Evolutionary conservation across 2,888 invertebrate species (phyloP).

Genomic region (Tenthredo scrophulariae): DNA sequence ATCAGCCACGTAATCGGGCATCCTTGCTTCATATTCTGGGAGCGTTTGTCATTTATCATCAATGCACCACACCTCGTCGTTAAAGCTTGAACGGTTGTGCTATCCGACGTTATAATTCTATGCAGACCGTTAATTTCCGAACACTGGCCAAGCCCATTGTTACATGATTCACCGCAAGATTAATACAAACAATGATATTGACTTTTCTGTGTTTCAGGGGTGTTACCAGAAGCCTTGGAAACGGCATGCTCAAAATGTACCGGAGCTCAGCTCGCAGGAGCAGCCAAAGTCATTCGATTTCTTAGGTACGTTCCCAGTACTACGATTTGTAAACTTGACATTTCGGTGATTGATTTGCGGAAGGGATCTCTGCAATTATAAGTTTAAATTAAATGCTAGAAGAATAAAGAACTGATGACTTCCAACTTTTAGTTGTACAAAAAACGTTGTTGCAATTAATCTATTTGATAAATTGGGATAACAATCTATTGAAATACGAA

Average conservation of each 20-base stretch:
- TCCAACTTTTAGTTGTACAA: not conserved
- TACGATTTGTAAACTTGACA: not conserved
- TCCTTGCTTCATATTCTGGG: constrained; percentile 42
- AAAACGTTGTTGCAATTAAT: too few species aligned
- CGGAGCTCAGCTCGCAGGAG: constrained; percentile 65
- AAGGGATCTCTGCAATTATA: not conserved
- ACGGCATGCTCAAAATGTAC: constrained; percentile 68
- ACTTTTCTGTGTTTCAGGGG: constrained; percentile 60
- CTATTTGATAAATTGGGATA: not conserved
- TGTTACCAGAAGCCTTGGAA: constrained; percentile 66
- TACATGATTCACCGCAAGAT: constrained; percentile 3
- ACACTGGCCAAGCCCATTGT: not conserved
- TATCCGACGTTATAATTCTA: constrained; percentile 9
- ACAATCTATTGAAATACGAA: not conserved
- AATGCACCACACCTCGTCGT: constrained; percentile 14
- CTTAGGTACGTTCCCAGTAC: constrained; percentile 61
- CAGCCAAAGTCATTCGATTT: constrained; percentile 66
- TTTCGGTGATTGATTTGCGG: not conserved
- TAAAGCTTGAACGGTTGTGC: not conserved
- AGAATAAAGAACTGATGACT: not conserved
- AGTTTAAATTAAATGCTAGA: not conserved
- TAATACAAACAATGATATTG: not conserved
- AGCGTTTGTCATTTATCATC: constrained; percentile 41
- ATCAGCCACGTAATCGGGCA: constrained; percentile 43
- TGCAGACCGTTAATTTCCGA: constrained; percentile 35